These are phyloP conservation scores for Diachasmimorpha longicaudata DNA, from an alignment of 1,140 invertebrate species.

Conservation along the genomic window DNA sequence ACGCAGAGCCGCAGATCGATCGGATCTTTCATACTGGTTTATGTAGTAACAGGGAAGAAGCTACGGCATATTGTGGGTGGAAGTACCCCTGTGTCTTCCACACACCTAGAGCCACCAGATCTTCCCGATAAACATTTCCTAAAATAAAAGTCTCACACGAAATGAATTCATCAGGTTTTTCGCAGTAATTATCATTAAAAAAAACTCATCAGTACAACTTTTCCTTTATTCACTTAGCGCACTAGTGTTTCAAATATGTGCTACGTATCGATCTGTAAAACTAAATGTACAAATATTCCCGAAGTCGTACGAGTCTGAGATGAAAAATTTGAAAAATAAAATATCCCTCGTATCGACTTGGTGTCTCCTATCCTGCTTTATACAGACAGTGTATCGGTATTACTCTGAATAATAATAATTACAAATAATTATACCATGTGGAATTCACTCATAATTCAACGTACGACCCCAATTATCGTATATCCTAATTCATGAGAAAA, in stretches of 20 bases:
- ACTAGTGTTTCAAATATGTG: not conserved
- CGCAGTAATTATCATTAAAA: too few species aligned
- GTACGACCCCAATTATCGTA: not conserved
- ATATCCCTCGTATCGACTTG: not conserved
- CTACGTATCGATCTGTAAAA: not conserved
- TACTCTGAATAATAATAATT: not conserved
- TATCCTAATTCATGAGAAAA: not conserved
- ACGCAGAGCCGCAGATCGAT: slow-evolving; percentile 34
- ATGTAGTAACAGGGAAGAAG: not conserved
- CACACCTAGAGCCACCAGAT: not conserved
- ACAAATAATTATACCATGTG: not conserved
- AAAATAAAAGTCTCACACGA: too few species aligned
- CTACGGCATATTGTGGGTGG: not conserved
- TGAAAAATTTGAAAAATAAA: not conserved
- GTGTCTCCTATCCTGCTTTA: not conserved
- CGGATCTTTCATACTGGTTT: slow-evolving; percentile 18
- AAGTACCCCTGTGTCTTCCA: not conserved
- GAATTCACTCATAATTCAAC: not conserved
- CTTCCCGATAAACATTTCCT: too few species aligned
- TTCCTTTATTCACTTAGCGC: not conserved
- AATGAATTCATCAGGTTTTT: too few species aligned
- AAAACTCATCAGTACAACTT: not conserved
- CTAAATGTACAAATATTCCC: not conserved
- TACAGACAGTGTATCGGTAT: not conserved
- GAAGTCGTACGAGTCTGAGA: not conserved